phyloP scores from a whole-genome alignment of 2,113 vertebrate genomes.

The Poeciliopsis prolifica region DNA sequence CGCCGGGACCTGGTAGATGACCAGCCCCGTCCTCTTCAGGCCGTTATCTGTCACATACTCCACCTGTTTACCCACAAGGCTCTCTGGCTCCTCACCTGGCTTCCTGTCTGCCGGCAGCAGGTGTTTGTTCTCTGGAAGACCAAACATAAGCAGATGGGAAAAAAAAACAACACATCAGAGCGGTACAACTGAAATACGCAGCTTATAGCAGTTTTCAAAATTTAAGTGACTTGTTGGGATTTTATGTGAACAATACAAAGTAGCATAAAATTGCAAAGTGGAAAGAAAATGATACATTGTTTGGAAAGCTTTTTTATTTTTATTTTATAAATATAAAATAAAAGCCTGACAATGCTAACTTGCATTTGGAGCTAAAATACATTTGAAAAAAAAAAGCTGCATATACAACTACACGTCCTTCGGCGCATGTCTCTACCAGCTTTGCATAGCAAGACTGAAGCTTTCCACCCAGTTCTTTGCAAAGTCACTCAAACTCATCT shows the following conservation, averaged over 20 bases:
- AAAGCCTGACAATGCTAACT: not conserved
- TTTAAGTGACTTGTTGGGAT: not conserved
- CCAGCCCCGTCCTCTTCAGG: slow-evolving; percentile 83
- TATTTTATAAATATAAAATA: no score
- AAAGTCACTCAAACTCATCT: not conserved
- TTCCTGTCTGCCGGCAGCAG: slow-evolving; percentile 84
- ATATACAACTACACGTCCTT: not conserved
- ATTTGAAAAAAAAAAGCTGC: not conserved
- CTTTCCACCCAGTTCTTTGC: no score
- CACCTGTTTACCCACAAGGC: slow-evolving; percentile 86
- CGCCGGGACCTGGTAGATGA: slow-evolving; percentile 85
- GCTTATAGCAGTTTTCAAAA: not conserved
- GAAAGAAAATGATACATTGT: not conserved
- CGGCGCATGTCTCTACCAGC: not conserved
- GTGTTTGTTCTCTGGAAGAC: slow-evolving; percentile 81
- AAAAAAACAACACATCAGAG: not conserved
- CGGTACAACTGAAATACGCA: not conserved
- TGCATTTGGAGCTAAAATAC: not conserved
- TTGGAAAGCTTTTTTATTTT: no score
- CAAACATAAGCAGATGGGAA: slow-evolving; percentile 4
- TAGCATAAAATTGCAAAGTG: not conserved
- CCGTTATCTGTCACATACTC: slow-evolving; percentile 85
- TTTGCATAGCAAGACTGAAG: not conserved
- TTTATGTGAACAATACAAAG: not conserved
- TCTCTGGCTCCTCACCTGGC: slow-evolving; percentile 85